Percentiles rank a stretch among this genome's conserved stretches.
phyloP scores from a whole-genome alignment of 1,140 invertebrate genomes.

The Solenopsis invicta region DNA sequence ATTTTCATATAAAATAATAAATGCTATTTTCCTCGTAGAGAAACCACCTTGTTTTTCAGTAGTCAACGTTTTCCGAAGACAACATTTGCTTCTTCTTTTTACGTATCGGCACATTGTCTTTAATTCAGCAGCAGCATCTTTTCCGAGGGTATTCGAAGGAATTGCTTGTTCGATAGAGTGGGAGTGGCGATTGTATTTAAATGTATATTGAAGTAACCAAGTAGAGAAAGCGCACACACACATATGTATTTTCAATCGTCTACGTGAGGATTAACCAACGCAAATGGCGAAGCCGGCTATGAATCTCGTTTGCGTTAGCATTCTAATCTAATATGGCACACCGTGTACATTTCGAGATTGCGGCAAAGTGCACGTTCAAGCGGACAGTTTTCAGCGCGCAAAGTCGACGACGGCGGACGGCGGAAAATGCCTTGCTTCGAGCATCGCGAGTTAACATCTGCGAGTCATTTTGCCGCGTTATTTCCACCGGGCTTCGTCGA shows the following conservation, averaged over 20 bases:
- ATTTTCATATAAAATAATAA: neutral
- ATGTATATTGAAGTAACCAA: constrained; percentile 21
- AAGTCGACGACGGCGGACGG: constrained; percentile 51
- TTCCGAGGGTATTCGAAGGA: neutral
- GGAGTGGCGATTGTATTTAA: constrained; percentile 36
- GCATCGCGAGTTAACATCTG: constrained; percentile 68
- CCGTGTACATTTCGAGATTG: constrained; percentile 46
- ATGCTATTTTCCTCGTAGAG: neutral
- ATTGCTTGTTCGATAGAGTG: neutral
- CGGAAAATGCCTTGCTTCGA: constrained; percentile 61
- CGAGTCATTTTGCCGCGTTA: constrained; percentile 72
- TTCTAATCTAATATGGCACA: constrained; percentile 57
- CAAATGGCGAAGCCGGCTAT: neutral
- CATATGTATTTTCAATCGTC: neutral
- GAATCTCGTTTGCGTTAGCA: constrained; percentile 41
- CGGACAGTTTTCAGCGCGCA: constrained; percentile 71
- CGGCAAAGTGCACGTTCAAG: constrained; percentile 63
- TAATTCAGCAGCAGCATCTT: neutral
- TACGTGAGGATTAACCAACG: constrained; percentile 21
- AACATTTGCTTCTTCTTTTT: neutral
- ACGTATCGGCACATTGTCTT: neutral
- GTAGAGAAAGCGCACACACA: neutral
- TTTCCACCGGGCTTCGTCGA: constrained; percentile 72
- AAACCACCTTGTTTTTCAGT: too few relatives aligned
- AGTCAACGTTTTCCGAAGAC: too few relatives aligned